Evolutionary conservation across 92 coral and sea anemone genomes (phyloP), one percentile per base, ranked within the genome.

Genomic region (Zoanthus sansibaricus): DNA sequence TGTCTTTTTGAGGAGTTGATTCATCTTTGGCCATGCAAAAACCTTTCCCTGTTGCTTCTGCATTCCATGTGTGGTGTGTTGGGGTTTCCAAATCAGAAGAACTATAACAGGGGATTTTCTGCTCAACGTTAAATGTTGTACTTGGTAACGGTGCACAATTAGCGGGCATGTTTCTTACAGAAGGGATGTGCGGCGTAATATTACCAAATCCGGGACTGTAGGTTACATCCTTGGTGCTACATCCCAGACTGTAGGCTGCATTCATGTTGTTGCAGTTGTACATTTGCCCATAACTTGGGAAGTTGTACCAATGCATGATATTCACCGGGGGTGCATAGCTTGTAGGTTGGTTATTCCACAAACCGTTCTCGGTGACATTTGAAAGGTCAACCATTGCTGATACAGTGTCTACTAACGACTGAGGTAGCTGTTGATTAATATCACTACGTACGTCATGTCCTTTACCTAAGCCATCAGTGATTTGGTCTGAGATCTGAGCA

Each of bases 121-220:
- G 58, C 59, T 67, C 74, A 68, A 80, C 58, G 46, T 80, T 44
- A 42, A 80, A 32, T 1, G 75, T 47, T 47, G 75, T 44, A n/a
- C 73, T 80, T 25, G 85, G 85, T 67, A 80, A 47, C 20, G 85
- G 85, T 13, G 85, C 33, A 25, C 85, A 44, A 8, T 80, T 74
- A 30, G 46, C 25, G 6, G 45, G 42, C 42, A 75, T 25, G 5
- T 37, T 48, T 3, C 30, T 7, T 18, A 47, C 52, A 5, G 25
- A 7, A 66, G 85, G 64, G 0, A 25, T 68, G 31, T 66, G 67
- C n/a, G 55, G 8, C 5, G 85, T 6, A 45, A 48, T 18, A 25
- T 21, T 16, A 13, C 67, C 31, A 47, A 30, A 47, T 32, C 11
- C 59, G 56, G 78, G 61, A 44, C 33, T 47, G 69, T 62, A 13